phyloP scores from a whole-genome alignment of 2,797 vertebrate genomes.

The Liparis tanakae region DNA sequence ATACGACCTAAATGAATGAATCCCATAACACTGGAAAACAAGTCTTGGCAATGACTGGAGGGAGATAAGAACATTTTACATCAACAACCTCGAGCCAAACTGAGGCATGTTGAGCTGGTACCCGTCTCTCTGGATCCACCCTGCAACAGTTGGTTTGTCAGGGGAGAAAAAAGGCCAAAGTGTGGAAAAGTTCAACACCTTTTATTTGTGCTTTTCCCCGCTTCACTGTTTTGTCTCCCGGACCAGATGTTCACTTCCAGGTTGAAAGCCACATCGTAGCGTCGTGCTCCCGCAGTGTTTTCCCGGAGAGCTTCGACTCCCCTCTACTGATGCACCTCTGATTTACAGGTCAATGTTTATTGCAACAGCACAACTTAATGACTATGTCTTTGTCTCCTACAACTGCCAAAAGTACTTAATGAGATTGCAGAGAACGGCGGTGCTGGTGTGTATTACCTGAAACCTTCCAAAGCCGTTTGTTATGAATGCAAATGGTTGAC shows the following conservation, averaged over 20 bases:
- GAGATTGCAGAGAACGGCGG: conserved; percentile 33
- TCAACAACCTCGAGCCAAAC: conserved; percentile 14
- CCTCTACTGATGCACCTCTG: conserved; percentile 18
- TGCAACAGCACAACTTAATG: conserved; percentile 60
- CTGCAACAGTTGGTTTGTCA: background rate
- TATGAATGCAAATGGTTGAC: conserved; percentile 56
- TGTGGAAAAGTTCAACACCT: conserved; percentile 20
- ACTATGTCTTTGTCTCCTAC: conserved; percentile 57
- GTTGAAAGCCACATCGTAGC: conserved; percentile 21
- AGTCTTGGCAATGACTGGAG: conserved; percentile 25
- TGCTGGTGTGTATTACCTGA: conserved; percentile 39
- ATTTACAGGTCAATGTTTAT: conserved; percentile 62
- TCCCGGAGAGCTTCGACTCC: conserved; percentile 1
- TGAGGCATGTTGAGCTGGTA: conserved; percentile 19
- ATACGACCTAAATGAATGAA: conserved; percentile 27
- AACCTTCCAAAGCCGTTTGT: conserved; percentile 51
- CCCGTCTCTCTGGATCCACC: background rate
- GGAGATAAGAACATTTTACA: conserved; percentile 30
- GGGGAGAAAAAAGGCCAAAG: conserved; percentile 11
- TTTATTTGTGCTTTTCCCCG: background rate
- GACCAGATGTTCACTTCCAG: conserved; percentile 52
- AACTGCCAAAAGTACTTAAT: conserved; percentile 51
- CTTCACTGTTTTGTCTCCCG: conserved; percentile 10
- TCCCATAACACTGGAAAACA: conserved; percentile 32
- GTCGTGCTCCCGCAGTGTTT: conserved; percentile 6